phyloP scores from a whole-genome alignment of 1,140 invertebrate species.

The Drosophila bifasciata region DNA sequence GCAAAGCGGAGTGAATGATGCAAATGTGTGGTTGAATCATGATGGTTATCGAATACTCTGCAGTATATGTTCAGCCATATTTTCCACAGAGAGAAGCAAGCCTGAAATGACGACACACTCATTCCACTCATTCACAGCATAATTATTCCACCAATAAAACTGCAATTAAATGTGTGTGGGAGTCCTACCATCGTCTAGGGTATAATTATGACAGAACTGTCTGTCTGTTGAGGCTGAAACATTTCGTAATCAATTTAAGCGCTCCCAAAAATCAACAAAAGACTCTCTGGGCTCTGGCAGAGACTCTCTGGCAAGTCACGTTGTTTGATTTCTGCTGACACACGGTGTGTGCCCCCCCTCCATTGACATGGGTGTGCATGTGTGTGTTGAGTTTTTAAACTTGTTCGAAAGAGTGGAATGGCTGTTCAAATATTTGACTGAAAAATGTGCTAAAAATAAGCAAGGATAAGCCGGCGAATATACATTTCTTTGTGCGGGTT shows the following conservation, averaged over 20 bases:
- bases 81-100: too few relatives aligned
- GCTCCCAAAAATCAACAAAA: conserved; percentile 43
- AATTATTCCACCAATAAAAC: too few relatives aligned
- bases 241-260: conserved; percentile 50
- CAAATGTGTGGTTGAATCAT: neutral
- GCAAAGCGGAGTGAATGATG: conserved; percentile 11
- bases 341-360: neutral
- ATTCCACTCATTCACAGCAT: too few relatives aligned
- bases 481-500: conserved; percentile 18
- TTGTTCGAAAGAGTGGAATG: conserved; percentile 22
- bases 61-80: neutral
- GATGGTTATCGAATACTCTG: conserved; percentile 19
- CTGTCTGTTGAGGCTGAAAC: neutral
- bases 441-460: conserved; percentile 4
- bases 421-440: conserved; percentile 35
- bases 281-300: conserved; percentile 2
- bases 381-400: conserved; percentile 3
- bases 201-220: conserved; percentile 18
- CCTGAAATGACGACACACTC: too few relatives aligned
- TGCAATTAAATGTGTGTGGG: neutral
- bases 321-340: conserved; percentile 30
- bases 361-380: conserved; percentile 17
- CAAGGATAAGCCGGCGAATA: neutral
- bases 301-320: conserved; percentile 44
- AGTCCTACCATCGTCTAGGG: neutral